Conservation (phyloP, 2,113 vertebrate genomes). For the Neopipo cinnamomea region DNA sequence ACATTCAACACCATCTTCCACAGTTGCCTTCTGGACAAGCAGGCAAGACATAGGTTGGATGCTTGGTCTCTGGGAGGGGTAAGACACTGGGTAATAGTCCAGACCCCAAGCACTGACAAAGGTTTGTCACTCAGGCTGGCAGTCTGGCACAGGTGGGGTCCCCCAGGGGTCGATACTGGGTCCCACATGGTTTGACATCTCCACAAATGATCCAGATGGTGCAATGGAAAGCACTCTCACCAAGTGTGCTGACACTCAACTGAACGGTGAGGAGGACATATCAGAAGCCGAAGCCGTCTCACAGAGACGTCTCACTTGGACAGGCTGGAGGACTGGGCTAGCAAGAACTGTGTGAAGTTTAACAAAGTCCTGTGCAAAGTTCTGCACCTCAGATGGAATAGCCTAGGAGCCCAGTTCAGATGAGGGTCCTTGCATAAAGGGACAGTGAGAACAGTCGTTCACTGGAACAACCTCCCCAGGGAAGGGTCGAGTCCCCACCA, state of each 20-base stretch:
- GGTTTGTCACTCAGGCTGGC: neutral
- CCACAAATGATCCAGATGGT: neutral
- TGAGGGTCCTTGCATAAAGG: neutral
- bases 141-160: neutral
- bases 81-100: neutral
- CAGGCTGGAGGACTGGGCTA: neutral
- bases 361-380: neutral
- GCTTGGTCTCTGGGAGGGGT: neutral
- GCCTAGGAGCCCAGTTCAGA: no score
- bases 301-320: neutral
- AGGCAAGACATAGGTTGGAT: neutral
- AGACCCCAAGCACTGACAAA: neutral
- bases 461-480: neutral
- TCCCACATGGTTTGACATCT: neutral
- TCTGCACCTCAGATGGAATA: neutral
- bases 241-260: neutral
- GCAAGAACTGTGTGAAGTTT: neutral
- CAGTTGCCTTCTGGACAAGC: neutral
- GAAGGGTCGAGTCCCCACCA: fast-evolving
- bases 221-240: neutral
- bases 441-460: neutral
- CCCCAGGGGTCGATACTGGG: neutral
- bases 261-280: neutral
- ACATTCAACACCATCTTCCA: neutral
- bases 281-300: neutral